Conservation (phyloP, 1,140 invertebrate species). For the Tetraneura akinire region DNA sequence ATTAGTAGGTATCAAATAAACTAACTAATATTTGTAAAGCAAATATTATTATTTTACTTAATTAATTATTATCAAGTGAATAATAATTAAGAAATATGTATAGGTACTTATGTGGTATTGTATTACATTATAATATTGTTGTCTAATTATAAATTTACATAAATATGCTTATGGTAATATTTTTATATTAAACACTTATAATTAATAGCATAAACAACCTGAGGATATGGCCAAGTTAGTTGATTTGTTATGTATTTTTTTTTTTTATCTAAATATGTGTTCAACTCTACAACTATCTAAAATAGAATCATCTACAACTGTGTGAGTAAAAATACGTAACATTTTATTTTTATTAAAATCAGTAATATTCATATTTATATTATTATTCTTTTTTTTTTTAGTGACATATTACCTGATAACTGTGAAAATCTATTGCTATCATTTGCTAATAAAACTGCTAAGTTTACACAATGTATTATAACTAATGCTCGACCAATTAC, state of each 20-base stretch:
- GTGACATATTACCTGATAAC: conserved; percentile 32
- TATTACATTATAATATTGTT: too few species aligned
- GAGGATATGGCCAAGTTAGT: not conserved
- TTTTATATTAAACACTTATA: too few species aligned
- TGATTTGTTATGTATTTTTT: not conserved
- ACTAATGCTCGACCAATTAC: conserved; percentile 53
- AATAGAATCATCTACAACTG: not conserved
- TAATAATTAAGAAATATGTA: too few species aligned
- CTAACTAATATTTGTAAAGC: too few species aligned
- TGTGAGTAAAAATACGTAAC: not conserved
- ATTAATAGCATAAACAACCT: not conserved
- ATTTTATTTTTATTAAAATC: not conserved
- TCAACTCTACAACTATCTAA: not conserved
- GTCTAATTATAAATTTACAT: too few species aligned
- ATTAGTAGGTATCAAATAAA: too few species aligned
- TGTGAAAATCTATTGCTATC: conserved; percentile 52
- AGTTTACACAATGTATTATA: conserved; percentile 54
- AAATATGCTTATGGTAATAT: too few species aligned
- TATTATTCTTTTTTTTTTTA: not conserved
- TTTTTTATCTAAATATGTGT: not conserved
- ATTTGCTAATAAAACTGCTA: conserved; percentile 53
- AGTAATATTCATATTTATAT: not conserved
- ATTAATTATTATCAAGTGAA: too few species aligned
- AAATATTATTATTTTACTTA: too few species aligned
- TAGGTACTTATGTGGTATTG: too few species aligned